A percentile compares a stretch with the other conserved stretches of the same genome.
Conservation (phyloP, 2,113 vertebrate genomes). For the Hystrix cristata region DNA sequence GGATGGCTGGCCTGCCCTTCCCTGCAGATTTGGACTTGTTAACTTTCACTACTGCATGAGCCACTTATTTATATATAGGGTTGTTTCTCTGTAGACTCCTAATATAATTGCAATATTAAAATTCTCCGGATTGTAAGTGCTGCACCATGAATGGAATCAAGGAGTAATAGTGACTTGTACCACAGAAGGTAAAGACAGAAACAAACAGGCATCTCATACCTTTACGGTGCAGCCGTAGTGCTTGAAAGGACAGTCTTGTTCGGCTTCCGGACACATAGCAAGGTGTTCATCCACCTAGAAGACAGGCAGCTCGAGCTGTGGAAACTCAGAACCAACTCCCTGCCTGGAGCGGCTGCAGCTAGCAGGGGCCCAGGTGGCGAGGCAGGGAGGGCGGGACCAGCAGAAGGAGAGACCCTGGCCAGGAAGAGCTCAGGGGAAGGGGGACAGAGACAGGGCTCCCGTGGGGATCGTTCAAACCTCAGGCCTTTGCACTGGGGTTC, state of each 20-base stretch:
- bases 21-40: neutral
- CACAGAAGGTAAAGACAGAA: neutral
- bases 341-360: neutral
- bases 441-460: neutral
- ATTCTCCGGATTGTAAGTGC: neutral
- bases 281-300: conserved; percentile 89
- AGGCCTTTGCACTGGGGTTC: neutral
- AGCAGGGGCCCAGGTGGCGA: neutral
- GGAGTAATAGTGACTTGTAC: neutral
- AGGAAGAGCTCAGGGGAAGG: neutral
- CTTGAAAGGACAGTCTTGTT: conserved; percentile 92
- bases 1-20: neutral
- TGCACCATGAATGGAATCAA: neutral
- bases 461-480: neutral
- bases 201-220: conserved; percentile 83
- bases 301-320: conserved; percentile 50
- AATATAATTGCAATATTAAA: neutral
- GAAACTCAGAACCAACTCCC: conserved; percentile 39
- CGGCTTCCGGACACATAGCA: conserved; percentile 89
- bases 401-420: neutral
- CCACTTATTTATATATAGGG: neutral
- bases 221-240: conserved; percentile 91
- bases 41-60: neutral
- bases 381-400: neutral
- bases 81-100: neutral